Evolutionary conservation across 2,888 invertebrate genomes (phyloP).

Genomic region (Heliconius charithonia): DNA sequence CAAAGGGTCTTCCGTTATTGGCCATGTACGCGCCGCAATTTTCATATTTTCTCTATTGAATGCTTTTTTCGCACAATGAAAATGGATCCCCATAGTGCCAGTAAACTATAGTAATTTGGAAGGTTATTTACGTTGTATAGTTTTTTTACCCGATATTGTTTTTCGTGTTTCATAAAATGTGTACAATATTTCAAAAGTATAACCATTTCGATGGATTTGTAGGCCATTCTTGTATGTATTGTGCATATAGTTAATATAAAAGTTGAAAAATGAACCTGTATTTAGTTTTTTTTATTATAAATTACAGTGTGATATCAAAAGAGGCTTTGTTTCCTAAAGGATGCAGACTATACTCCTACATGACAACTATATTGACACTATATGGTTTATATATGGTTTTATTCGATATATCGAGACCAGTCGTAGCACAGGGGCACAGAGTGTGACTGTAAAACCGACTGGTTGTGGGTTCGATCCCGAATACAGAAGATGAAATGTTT

Average conservation of each 20-base stretch:
- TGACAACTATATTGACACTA: too few species aligned
- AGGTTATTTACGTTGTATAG: conserved; percentile 31
- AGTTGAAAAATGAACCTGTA: conserved; percentile 1
- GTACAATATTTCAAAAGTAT: conserved; percentile 12
- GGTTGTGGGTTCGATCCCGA: too few species aligned
- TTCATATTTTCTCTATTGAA: conserved; percentile 46
- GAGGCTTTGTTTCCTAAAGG: not conserved
- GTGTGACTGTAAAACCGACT: too few species aligned
- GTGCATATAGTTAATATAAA: conserved; percentile 6
- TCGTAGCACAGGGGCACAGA: too few species aligned
- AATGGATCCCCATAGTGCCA: conserved; percentile 42
- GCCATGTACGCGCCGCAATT: conserved; percentile 40
- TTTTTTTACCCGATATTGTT: conserved; percentile 29
- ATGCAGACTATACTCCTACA: not conserved
- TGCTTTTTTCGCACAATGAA: conserved; percentile 41
- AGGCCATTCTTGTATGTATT: conserved; percentile 19
- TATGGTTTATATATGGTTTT: too few species aligned
- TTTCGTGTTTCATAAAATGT: conserved; percentile 25
- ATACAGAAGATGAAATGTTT: too few species aligned
- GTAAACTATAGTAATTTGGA: conserved; percentile 34
- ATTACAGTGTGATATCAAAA: not conserved
- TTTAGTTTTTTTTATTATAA: not conserved
- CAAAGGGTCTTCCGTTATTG: conserved; percentile 46
- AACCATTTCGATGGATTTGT: conserved; percentile 2
- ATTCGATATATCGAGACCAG: too few species aligned